Evolutionary conservation across 1,140 invertebrate genomes (phyloP), one percentile per base, ranked within the genome.

Genomic region (Rhynchophorus ferrugineus): DNA sequence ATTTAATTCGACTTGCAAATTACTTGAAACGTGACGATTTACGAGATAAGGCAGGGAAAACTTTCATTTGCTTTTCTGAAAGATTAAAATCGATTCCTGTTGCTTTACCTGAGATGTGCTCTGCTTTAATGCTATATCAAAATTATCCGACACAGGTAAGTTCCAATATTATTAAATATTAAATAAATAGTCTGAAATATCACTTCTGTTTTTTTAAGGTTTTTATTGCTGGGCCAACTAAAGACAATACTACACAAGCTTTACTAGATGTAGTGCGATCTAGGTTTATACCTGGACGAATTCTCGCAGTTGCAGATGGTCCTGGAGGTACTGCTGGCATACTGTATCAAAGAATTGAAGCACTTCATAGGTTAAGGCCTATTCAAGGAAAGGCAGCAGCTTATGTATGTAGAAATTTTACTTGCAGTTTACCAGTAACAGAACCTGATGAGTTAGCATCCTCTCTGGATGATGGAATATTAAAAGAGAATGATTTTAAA

Each of bases 331-430:
- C 58, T n/a, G 61, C 70, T 41, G 69, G 69, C 50, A 65, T 73
- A 47, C 54, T 67, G 0, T 68, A 69, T 39, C 37, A 48, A 0
- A 53, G 63, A n/a, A 56, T 67, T 34, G 61, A 65, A 41, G 48
- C 54, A 8, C 33, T 70, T 18, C 20, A 43, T 9, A 58, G 56
- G 24, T 47, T 65, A 29, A 54, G 54, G 59, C 61, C 58, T 73
- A 70, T 67, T 53, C 75, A 74, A 17, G 78, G 77, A 7, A 73
- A 73, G 47, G 79, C 87, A 1, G 82, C 84, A 0, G 89, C 83
- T 7, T 91, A 88, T 65, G 85, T 92, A 13, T 94, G 90, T 68
- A 79, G 83, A 36, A 80, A 87, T 61, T 82, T 81, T 56, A 75
- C 81, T 7, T 94, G 90, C 63, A 83, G 82, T 1, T 71, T 91